Conservation (phyloP, 1,140 invertebrate species). For the Helicoverpa armigera region DNA sequence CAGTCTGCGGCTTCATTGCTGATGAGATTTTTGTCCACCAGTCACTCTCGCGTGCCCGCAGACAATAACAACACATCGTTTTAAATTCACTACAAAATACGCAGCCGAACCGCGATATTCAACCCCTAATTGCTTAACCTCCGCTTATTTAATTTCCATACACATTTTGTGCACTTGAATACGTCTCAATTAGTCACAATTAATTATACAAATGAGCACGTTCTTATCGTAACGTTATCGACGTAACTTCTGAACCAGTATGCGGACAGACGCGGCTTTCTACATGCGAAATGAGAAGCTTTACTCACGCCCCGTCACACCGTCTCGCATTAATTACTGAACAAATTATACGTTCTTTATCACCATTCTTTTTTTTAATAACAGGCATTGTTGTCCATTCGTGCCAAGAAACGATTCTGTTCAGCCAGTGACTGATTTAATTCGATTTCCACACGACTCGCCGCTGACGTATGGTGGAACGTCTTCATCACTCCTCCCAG, state of each 20-base stretch:
- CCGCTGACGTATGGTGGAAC: conserved; percentile 62
- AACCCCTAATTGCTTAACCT: conserved; percentile 36
- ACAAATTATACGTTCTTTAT: conserved; percentile 84
- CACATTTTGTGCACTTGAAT: conserved; percentile 57
- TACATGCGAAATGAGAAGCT: conserved; percentile 80
- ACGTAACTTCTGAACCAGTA: conserved; percentile 67
- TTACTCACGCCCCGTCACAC: conserved; percentile 82
- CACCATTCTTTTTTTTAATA: conserved; percentile 82
- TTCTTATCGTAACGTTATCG: conserved; percentile 75
- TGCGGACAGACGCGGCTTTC: conserved; percentile 57
- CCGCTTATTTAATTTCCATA: conserved; percentile 54
- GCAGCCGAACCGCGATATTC: not conserved
- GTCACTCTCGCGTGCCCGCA: conserved; percentile 47
- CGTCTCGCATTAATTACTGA: conserved; percentile 77
- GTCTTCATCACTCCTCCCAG: conserved; percentile 70
- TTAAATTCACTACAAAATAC: conserved; percentile 28
- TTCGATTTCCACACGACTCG: conserved; percentile 74
- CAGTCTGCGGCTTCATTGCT: conserved; percentile 61
- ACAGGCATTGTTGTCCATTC: conserved; percentile 83
- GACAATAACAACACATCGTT: conserved; percentile 23
- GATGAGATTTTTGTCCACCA: conserved; percentile 72
- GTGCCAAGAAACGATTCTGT: conserved; percentile 83
- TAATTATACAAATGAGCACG: conserved; percentile 75
- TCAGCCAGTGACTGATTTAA: conserved; percentile 82
- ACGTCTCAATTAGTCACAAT: conserved; percentile 74